phyloP scores from a whole-genome alignment of 2,797 vertebrate genomes.

The Limosa lapponica region DNA sequence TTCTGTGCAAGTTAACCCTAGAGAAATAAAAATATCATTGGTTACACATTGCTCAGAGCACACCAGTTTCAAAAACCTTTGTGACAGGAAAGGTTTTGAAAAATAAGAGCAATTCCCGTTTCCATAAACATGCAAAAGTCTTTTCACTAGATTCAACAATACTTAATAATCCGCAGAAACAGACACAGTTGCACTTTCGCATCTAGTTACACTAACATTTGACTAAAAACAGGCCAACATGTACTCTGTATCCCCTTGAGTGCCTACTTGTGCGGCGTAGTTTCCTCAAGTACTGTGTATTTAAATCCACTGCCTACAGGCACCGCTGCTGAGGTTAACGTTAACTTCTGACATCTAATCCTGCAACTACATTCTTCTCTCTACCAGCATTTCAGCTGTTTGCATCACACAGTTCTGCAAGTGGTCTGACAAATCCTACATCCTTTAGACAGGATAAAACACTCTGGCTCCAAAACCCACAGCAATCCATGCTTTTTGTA shows the following conservation, averaged over 20 bases:
- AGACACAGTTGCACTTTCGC: not conserved
- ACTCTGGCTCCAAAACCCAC: not conserved
- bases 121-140: not conserved
- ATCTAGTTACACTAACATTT: not conserved
- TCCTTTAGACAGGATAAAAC: not conserved
- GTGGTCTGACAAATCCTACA: not conserved
- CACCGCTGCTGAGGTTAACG: not conserved
- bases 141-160: not conserved
- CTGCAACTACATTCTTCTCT: not conserved
- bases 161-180: not conserved
- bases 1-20: slow-evolving; percentile 93
- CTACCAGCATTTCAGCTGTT: not conserved
- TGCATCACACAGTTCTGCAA: not conserved
- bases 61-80: not conserved
- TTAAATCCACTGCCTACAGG: not conserved
- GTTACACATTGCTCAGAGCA: not conserved
- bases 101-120: not conserved
- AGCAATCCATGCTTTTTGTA: not conserved
- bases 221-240: not conserved
- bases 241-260: fast-evolving
- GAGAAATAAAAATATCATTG: not conserved
- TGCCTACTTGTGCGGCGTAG: fast-evolving
- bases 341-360: not conserved
- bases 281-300: not conserved
- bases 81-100: not conserved